These are phyloP conservation scores for Amniataba percoides DNA, from an alignment of 2,797 vertebrate species.

Conservation along the genomic window DNA sequence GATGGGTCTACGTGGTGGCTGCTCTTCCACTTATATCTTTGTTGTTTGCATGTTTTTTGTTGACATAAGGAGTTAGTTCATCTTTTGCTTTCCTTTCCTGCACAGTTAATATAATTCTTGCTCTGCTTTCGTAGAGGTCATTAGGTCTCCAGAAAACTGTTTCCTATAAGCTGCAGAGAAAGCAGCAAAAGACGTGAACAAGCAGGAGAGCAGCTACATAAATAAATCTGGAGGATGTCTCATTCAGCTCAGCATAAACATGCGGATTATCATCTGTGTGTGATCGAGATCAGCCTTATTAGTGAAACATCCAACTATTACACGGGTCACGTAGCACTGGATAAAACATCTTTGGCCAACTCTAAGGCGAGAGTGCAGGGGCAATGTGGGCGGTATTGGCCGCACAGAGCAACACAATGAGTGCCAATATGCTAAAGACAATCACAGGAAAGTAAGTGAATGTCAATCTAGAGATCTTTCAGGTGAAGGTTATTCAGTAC, in stretches of 20 bases:
- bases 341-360: slow-evolving; percentile 1
- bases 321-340: neutral
- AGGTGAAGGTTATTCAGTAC: neutral
- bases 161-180: slow-evolving; percentile 8
- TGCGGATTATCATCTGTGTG: neutral
- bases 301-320: neutral
- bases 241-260: slow-evolving; percentile 17
- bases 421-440: slow-evolving; percentile 31
- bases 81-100: neutral
- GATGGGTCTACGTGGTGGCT: neutral
- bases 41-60: neutral
- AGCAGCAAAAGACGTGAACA: slow-evolving; percentile 2
- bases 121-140: too few relatives aligned
- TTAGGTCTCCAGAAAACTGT: neutral
- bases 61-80: neutral
- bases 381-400: slow-evolving; percentile 19
- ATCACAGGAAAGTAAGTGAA: slow-evolving; percentile 46
- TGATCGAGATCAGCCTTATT: neutral
- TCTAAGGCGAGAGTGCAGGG: neutral
- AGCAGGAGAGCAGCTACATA: slow-evolving; percentile 6
- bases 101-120: neutral
- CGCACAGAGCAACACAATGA: slow-evolving; percentile 31
- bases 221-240: neutral
- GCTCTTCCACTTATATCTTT: neutral
- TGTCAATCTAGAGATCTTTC: neutral